A percentile compares a stretch with the other conserved stretches of the same genome.
Evolutionary conservation across 1,140 invertebrate species (phyloP).

Genomic region (Marisa cornuarietis): DNA sequence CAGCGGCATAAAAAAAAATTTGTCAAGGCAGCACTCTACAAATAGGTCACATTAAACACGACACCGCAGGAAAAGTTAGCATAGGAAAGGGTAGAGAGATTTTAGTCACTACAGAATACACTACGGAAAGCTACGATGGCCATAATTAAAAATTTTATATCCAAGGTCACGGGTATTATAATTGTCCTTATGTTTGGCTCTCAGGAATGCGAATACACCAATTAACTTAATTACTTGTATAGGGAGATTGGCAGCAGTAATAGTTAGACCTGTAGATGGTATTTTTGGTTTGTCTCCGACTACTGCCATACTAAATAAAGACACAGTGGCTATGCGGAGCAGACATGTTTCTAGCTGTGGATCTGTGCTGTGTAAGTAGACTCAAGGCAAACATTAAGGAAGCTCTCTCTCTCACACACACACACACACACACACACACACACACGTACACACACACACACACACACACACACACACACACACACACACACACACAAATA

Average conservation of each 20-base stretch:
- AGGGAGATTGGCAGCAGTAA: neutral
- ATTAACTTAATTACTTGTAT: neutral
- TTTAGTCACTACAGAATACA: neutral
- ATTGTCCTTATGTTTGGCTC: neutral
- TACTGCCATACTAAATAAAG: neutral
- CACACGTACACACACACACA: conserved; percentile 12
- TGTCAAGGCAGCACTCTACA: no score
- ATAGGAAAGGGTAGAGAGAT: no score
- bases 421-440: neutral
- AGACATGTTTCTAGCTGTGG: neutral
- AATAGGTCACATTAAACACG: no score
- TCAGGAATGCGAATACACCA: neutral
- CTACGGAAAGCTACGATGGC: neutral
- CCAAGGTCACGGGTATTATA: no score
- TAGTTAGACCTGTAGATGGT: neutral
- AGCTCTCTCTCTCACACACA: neutral
- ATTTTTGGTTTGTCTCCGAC: neutral
- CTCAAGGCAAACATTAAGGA: neutral
- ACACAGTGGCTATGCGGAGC: neutral
- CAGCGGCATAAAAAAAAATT: no score
- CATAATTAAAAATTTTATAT: neutral
- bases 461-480: neutral
- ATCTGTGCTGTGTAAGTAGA: neutral
- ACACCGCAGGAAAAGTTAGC: no score
- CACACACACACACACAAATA: neutral